Conservation (phyloP, 1,140 invertebrate genomes). For the Nomia melanderi region DNA sequence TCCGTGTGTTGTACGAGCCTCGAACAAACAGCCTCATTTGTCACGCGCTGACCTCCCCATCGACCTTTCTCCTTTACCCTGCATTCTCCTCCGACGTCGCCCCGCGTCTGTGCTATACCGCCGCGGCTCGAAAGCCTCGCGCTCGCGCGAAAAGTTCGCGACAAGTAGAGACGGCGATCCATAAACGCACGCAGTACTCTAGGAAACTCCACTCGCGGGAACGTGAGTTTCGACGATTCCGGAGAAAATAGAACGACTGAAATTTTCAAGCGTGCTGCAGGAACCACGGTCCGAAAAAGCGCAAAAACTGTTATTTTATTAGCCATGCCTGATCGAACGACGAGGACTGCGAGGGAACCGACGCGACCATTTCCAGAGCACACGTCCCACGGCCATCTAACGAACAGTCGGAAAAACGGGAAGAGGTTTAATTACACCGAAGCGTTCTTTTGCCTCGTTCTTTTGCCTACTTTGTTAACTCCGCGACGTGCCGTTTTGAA, state of each 20-base stretch:
- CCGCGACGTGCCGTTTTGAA: neutral
- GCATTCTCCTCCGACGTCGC: neutral
- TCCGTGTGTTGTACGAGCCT: constrained; percentile 71
- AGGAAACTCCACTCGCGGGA: no score
- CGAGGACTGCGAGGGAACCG: neutral
- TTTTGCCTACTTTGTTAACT: neutral
- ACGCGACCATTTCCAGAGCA: neutral
- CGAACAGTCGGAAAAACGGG: neutral
- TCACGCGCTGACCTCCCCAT: constrained; percentile 74
- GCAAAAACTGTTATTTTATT: no score
- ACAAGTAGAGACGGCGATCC: no score
- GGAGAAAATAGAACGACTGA: no score
- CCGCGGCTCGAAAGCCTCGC: neutral
- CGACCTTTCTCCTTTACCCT: constrained; percentile 23
- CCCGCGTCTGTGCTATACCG: neutral
- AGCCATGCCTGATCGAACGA: neutral
- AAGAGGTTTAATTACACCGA: neutral
- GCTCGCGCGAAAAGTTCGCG: no score
- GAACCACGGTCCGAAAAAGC: no score
- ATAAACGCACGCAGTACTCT: no score
- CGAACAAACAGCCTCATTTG: constrained; percentile 77
- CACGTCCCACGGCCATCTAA: neutral
- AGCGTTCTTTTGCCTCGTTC: neutral
- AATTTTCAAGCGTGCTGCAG: no score
- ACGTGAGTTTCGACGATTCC: no score